phyloP scores from a whole-genome alignment of 1,140 invertebrate species.

The Zaprionus capensis region DNA sequence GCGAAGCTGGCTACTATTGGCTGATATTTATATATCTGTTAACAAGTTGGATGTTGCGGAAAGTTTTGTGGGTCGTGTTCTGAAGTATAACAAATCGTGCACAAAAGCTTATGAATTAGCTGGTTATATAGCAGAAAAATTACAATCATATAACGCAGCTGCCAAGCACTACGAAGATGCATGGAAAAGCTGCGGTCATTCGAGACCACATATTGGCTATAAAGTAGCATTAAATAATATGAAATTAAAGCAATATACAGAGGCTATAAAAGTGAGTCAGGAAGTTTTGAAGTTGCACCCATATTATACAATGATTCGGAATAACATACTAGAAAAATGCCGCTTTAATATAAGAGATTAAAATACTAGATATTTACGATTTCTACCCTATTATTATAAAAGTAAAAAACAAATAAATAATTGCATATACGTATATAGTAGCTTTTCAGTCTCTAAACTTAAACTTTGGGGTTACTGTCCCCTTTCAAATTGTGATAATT shows the following conservation, averaged over 20 bases:
- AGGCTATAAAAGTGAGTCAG: constrained; percentile 92
- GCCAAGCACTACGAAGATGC: constrained; percentile 90
- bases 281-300: constrained; percentile 92
- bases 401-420: neutral
- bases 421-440: neutral
- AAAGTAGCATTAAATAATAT: constrained; percentile 96
- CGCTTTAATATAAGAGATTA: constrained; percentile 91
- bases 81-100: constrained; percentile 96
- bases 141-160: constrained; percentile 95
- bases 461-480: too few relatives aligned
- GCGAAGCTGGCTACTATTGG: constrained; percentile 95
- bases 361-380: neutral
- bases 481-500: too few relatives aligned
- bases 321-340: constrained; percentile 98
- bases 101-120: constrained; percentile 95
- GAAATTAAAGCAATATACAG: constrained; percentile 92
- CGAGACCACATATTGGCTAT: constrained; percentile 94
- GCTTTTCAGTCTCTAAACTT: too few relatives aligned
- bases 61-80: constrained; percentile 91
- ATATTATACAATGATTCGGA: constrained; percentile 95
- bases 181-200: constrained; percentile 92
- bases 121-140: constrained; percentile 95
- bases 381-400: neutral
- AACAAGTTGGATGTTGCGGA: constrained; percentile 94
- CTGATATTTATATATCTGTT: constrained; percentile 95